Evolutionary conservation across 2,113 vertebrate genomes (phyloP).

Genomic region (Bubalus kerabau): DNA sequence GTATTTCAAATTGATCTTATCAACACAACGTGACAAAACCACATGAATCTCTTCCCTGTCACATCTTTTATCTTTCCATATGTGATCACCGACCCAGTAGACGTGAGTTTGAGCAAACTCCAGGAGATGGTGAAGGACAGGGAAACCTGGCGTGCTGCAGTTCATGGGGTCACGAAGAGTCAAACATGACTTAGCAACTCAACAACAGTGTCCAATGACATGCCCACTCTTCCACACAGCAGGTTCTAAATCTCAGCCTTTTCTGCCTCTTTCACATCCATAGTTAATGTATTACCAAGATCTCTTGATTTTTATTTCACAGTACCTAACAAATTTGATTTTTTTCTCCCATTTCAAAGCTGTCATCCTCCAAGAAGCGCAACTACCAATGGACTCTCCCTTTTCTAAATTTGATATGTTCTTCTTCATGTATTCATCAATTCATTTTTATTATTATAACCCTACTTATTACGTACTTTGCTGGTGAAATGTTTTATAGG

Average conservation of each 20-base stretch:
- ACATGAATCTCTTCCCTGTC: not conserved
- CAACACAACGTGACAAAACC: not conserved
- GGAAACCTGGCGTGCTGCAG: not conserved
- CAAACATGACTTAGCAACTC: not conserved
- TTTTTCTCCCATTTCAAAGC: not conserved
- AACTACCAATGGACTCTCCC: not conserved
- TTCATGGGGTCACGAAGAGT: not conserved
- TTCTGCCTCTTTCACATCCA: not conserved
- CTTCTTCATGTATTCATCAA: not conserved
- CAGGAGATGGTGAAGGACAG: not conserved
- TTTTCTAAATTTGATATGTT: not conserved
- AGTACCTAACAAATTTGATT: not conserved
- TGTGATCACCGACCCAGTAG: not conserved
- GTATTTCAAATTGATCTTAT: not conserved
- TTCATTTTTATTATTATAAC: not conserved
- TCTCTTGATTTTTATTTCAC: not conserved
- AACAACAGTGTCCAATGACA: not conserved
- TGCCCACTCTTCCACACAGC: not conserved
- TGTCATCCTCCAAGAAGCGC: not conserved
- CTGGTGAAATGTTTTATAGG: not conserved
- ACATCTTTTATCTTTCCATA: not conserved
- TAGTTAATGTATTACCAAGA: not conserved
- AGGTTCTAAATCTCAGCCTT: not conserved
- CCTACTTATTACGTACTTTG: not conserved
- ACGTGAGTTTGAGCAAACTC: not conserved